Base-by-base conservation (phyloP, 2,888 invertebrate species). In the Drosophila neonasuta region DNA sequence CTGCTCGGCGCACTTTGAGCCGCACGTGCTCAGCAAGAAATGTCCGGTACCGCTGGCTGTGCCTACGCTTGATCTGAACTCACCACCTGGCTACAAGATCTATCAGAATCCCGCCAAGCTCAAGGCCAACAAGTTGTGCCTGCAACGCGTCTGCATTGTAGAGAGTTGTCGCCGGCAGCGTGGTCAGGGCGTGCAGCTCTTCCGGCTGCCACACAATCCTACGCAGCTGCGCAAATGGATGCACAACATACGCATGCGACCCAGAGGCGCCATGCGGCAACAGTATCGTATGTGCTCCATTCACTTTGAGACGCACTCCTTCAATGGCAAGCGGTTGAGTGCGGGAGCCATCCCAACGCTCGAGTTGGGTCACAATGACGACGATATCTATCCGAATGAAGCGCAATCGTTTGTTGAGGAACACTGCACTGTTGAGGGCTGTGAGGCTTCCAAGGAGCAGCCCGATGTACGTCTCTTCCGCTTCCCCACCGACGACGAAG, bases 301-400 rank as follows among this genome's bases (percentile, higher is more conserved):
- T 3, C 89, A 89, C 58, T 89, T 89, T 55, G 89, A 89, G 45
- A 67, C 88, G 7, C 89, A 89, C 46, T 89, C 90, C n/a, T 89
- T 89, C 39, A 89, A 87, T 29, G 86, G 82, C 0, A 81, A 77
- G 17, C 80, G 86, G 8, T 41, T 89, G n/a, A 87, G 87, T 17
- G 80, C 83, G 0, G 90, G 89, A 1, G 90, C 89, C 2, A 89
- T 89, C 64, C 89, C 89, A 5, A 89, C 89, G 0, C 61, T 89
- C 8, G 81, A 89, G 39, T 52, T 89, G 68, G 88, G 89, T 0
- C 87, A 88, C 45, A 70, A 88, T 10, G 75, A 75, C 10, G 84
- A 84, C 1, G 88, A 89, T 30, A 77, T 88, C 13, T 89, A 81
- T 64, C 81, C 89, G 2, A 89, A 89, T 50, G 89, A 89, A 50